phyloP scores from a whole-genome alignment of 2,113 vertebrate species.

The Colinus virginianus region DNA sequence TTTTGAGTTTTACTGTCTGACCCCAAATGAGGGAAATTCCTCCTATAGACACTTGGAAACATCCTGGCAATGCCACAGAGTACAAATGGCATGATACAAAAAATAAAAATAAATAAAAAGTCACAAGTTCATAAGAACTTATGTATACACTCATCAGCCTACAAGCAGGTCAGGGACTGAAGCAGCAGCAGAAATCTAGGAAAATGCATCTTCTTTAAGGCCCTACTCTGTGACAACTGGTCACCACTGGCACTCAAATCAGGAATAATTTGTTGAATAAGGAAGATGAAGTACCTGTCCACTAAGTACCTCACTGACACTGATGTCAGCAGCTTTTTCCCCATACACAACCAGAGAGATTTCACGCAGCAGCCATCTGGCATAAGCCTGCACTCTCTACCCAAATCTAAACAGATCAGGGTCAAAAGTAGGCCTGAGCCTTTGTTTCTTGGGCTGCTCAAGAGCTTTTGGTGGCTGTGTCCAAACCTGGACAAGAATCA shows the following conservation, averaged over 20 bases:
- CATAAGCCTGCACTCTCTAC: neutral
- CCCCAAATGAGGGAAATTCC: neutral
- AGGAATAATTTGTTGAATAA: neutral
- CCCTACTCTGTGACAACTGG: neutral
- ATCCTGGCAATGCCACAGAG: neutral
- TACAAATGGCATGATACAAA: neutral
- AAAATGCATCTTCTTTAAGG: neutral
- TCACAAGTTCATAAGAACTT: neutral
- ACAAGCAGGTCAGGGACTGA: neutral
- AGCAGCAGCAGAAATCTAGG: neutral
- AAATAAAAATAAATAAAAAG: neutral
- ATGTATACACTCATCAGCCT: rapidly evolving
- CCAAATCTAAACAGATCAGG: neutral
- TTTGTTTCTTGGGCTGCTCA: neutral
- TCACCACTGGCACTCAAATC: neutral
- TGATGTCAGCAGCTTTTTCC: neutral
- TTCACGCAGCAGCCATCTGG: neutral
- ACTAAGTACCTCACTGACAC: neutral
- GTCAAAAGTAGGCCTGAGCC: neutral
- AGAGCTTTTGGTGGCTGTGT: neutral
- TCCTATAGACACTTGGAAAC: rapidly evolving
- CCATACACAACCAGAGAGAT: neutral
- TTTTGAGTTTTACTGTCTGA: neutral
- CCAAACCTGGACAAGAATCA: neutral
- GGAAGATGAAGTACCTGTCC: neutral